A percentile compares a stretch with the other conserved stretches of the same genome.
Conservation (phyloP, 2,797 vertebrate species). For the Tapirus indicus region DNA sequence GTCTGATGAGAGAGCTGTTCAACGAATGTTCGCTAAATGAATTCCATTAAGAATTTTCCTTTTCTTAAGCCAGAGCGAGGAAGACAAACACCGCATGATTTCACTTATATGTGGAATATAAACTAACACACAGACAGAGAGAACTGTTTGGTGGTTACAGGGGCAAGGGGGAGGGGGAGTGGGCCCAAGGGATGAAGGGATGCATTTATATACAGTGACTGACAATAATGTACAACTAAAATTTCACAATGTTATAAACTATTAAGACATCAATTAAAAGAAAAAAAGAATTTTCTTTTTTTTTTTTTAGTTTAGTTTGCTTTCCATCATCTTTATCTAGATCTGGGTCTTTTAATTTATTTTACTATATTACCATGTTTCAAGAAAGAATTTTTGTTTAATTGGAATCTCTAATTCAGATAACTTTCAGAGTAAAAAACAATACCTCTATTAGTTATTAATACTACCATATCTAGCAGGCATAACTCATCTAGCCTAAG, state of each 20-base stretch:
- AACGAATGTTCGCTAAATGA: conserved; percentile 22
- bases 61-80: no score
- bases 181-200: no score
- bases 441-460: not conserved
- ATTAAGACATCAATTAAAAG: no score
- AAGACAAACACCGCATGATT: no score
- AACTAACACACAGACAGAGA: no score
- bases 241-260: no score
- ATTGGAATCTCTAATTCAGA: conserved; percentile 43
- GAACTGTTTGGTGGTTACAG: no score
- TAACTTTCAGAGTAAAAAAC: not conserved
- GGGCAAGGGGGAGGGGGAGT: no score
- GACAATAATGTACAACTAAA: no score
- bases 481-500: not conserved
- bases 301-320: not conserved
- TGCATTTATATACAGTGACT: no score
- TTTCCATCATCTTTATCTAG: not conserved
- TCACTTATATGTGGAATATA: no score
- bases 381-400: conserved; percentile 48
- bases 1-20: not conserved
- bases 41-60: not conserved
- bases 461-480: not conserved
- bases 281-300: not conserved
- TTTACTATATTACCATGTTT: conserved; percentile 33
- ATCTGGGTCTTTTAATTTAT: not conserved